Evolutionary conservation across 2,888 invertebrate genomes (phyloP).

Genomic region (Slavum lentiscoides): DNA sequence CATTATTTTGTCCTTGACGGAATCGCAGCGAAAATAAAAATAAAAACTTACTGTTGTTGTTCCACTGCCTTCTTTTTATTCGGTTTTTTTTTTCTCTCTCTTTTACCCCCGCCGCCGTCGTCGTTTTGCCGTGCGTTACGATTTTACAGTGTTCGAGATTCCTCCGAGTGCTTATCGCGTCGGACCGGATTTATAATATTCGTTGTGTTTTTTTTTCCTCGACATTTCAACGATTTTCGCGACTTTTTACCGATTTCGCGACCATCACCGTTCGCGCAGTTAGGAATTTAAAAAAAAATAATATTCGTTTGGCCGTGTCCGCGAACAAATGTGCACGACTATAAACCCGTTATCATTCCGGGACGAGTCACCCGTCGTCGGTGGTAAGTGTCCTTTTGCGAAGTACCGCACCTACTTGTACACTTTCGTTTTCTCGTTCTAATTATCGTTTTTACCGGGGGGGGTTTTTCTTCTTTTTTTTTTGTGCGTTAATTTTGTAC

Average conservation of each 20-base stretch:
- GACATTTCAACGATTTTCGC: background rate
- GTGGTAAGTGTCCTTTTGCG: slow-evolving; percentile 23
- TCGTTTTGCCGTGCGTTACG: no score
- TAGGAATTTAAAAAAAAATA: no score
- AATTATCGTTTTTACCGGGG: no score
- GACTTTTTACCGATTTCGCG: no score
- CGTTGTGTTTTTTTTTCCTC: background rate
- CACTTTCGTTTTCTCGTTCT: background rate
- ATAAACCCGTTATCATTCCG: slow-evolving; percentile 37
- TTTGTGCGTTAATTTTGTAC: no score
- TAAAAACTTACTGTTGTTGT: slow-evolving; percentile 35
- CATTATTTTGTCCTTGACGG: slow-evolving; percentile 47
- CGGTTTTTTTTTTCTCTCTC: no score
- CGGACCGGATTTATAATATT: background rate
- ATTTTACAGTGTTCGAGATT: background rate
- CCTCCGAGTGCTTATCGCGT: background rate
- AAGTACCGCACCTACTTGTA: background rate
- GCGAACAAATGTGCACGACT: slow-evolving; percentile 33
- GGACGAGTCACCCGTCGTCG: slow-evolving; percentile 10
- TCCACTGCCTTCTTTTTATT: slow-evolving; percentile 44
- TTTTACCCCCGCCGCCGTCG: no score
- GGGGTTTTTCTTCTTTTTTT: no score
- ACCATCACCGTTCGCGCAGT: no score
- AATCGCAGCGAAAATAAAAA: background rate
- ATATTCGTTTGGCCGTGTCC: background rate